Evolutionary conservation across 1,140 invertebrate genomes (phyloP), one percentile per base, ranked within the genome.

Genomic region (Mizuhopecten yessoensis): DNA sequence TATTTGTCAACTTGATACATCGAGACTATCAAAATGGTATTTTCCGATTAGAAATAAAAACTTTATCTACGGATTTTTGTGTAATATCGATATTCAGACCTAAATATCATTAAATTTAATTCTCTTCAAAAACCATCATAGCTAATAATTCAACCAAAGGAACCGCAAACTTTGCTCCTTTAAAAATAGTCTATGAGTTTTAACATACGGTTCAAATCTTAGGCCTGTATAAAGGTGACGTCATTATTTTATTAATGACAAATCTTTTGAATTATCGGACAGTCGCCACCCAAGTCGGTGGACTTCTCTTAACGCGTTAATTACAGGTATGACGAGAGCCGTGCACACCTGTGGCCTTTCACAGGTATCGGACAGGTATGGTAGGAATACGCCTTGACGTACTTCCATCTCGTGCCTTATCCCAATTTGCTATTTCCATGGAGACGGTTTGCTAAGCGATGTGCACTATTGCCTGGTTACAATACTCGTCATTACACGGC

Each of bases 221-320:
- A n/a, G n/a, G n/a, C n/a, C n/a, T n/a, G n/a, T n/a, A n/a, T n/a
- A n/a, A n/a, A 7, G 57, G 29, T 75, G 57, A 75, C 57, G 57
- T 75, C 57, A 75, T n/a, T 29, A 0, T 9, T 75, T 75, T 9
- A 75, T 75, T 75, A n/a, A 75, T 75, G 23, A 75, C 23, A 0
- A 9, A 29, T 7, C 23, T 29, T 75, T 29, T n/a, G 11, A 29
- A 75, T 75, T n/a, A 75, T 5, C 57, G 23, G 57, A 75, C 57
- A 75, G n/a, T 75, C 57, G 57, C 57, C 57, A 75, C 57, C 57
- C 57, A 75, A 29, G 57, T 75, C 57, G 57, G n/a, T 75, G 57
- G 57, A 29, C 36, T 23, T n/a, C 29, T 45, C 17, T 75, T 75
- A 75, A 75, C 29, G 23, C 17, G 57, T 13, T 75, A 75, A 75